phyloP scores from a whole-genome alignment of 1,140 invertebrate genomes.

The Pogonomyrmex californicus region DNA sequence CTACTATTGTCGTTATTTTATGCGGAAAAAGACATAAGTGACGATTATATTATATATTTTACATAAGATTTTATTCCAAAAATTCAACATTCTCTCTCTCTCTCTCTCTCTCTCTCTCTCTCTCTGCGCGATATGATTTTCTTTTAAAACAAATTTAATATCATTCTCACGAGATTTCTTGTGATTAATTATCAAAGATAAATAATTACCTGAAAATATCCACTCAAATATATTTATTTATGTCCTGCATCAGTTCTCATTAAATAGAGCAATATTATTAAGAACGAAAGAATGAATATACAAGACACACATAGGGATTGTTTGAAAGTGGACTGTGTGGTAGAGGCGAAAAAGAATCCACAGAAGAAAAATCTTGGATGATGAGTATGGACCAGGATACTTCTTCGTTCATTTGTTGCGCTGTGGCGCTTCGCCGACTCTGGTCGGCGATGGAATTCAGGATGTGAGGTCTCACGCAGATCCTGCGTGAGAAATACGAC shows the following conservation, averaged over 20 bases:
- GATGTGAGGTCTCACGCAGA: slow-evolving; percentile 14
- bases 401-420: slow-evolving; percentile 46
- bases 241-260: neutral
- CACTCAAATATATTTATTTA: slow-evolving; percentile 39
- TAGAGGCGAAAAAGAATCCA: neutral
- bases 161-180: slow-evolving; percentile 19
- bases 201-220: slow-evolving; percentile 12
- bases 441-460: slow-evolving; percentile 53
- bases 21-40: neutral
- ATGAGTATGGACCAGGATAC: slow-evolving; percentile 19
- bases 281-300: slow-evolving; percentile 18
- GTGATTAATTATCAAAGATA: slow-evolving; percentile 28
- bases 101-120: neutral
- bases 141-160: slow-evolving; percentile 11
- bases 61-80: neutral
- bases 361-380: slow-evolving; percentile 9
- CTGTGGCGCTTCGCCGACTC: slow-evolving; percentile 50
- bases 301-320: slow-evolving; percentile 23
- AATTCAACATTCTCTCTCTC: neutral
- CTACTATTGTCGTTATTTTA: neutral
- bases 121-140: neutral
- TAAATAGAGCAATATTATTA: slow-evolving; percentile 47
- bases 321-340: slow-evolving; percentile 49
- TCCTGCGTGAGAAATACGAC: slow-evolving; percentile 54
- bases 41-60: neutral